Conservation (phyloP, 2,888 invertebrate species). For the Hypsopygia costalis region DNA sequence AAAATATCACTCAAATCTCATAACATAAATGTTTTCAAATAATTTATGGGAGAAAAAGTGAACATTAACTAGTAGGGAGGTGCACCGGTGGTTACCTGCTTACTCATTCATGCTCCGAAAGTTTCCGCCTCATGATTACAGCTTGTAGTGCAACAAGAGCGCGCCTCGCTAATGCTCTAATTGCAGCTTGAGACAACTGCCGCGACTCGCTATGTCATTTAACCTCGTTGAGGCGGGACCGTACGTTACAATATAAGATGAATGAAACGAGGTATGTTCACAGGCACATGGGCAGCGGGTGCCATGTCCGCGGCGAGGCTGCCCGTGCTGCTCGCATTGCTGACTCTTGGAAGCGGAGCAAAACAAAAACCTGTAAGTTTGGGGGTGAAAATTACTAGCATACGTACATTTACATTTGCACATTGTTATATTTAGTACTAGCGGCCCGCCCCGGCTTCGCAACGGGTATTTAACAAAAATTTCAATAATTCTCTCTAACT, state of each 20-base stretch:
- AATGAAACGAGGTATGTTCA: slow-evolving; percentile 13
- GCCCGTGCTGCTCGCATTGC: slow-evolving; percentile 39
- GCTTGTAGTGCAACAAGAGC: slow-evolving; percentile 42
- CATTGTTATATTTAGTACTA: too few relatives aligned
- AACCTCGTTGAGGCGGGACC: slow-evolving; percentile 17
- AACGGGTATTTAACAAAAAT: too few relatives aligned
- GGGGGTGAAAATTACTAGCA: too few relatives aligned
- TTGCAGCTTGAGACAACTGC: slow-evolving; percentile 44
- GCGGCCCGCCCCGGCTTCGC: too few relatives aligned
- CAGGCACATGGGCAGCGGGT: slow-evolving; percentile 33
- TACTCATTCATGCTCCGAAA: slow-evolving; percentile 48
- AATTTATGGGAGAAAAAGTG: neutral
- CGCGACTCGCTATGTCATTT: slow-evolving; percentile 29
- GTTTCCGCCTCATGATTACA: slow-evolving; percentile 56
- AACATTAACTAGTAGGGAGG: slow-evolving; percentile 8
- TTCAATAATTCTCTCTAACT: too few relatives aligned
- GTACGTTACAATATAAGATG: slow-evolving; percentile 26
- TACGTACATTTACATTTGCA: too few relatives aligned
- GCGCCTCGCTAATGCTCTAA: slow-evolving; percentile 44
- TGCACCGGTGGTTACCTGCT: slow-evolving; percentile 29
- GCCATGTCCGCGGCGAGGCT: slow-evolving; percentile 54
- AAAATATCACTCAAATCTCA: too few relatives aligned
- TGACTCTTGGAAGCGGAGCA: slow-evolving; percentile 37
- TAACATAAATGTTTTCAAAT: neutral
- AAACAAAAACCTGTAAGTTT: slow-evolving; percentile 60